Evolutionary conservation across 2,888 invertebrate genomes (phyloP), one percentile per base, ranked within the genome.

Genomic region (Orthosia incerta): DNA sequence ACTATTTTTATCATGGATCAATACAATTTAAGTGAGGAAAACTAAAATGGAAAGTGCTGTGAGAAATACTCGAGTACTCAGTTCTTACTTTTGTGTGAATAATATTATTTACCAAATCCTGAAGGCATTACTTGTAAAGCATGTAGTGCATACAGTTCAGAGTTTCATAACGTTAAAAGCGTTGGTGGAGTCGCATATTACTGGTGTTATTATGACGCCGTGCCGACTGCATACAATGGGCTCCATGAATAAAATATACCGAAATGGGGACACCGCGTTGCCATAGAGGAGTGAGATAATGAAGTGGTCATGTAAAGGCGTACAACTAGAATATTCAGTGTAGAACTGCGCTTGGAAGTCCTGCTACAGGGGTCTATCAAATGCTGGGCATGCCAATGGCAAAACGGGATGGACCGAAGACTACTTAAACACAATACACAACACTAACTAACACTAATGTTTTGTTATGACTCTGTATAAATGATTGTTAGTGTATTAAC

Each of bases 171-270:
- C 74, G 82, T 83, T 82, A 82, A 86, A 84, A 87, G 83, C 79
- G 65, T 71, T 51, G 71, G 79, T 80, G 63, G 62, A 83, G 80
- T 76, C 57, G 71, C 79, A 81, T 71, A 80, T 84, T 82, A 81
- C 73, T 72, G 83, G 79, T 82, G 87, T 86, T 84, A 86, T 87
- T 87, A 86, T 86, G 78, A 80, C 73, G 70, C 74, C 48, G 60
- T 62, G 79, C 69, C 72, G 79, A 71, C 76, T 77, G 82, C 85
- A 89, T 84, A 89, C 88, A 89, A 91, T 91, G 88, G 85, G 75
- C 72, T 65, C 84, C 76, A 89, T 92, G 92, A 93, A 92, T 93
- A 92, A 92, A 89, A 91, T 92, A 91, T 90, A 80, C 83, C 75
- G 86, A 85, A 90, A 90, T 77, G 86, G 77, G 89, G 85, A 76